Conservation (phyloP, 1,140 invertebrate species). For the Diorhabda sublineata region DNA sequence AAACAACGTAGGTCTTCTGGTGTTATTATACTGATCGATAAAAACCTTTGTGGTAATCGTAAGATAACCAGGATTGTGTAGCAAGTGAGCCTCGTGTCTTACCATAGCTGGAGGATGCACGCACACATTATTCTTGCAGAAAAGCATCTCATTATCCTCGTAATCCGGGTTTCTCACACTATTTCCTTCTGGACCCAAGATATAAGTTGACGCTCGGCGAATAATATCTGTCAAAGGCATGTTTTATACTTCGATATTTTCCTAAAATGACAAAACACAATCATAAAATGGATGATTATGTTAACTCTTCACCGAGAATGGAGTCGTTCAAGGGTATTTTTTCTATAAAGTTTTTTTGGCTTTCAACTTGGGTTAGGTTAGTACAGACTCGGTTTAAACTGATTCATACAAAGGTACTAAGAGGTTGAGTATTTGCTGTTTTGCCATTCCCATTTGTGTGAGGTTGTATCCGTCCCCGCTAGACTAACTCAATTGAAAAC, state of each 20-base stretch:
- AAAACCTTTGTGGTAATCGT: conserved; percentile 42
- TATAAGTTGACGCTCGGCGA: conserved; percentile 71
- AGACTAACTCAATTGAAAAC: too few relatives aligned
- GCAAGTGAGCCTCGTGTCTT: conserved; percentile 71
- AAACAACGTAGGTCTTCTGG: conserved; percentile 74
- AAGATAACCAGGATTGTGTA: conserved; percentile 75
- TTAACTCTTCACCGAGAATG: too few relatives aligned
- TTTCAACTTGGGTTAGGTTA: too few relatives aligned
- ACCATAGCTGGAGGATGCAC: conserved; percentile 85
- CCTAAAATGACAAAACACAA: not conserved
- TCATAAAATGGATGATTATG: not conserved
- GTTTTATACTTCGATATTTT: conserved; percentile 2
- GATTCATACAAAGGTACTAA: too few relatives aligned
- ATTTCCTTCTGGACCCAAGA: conserved; percentile 63
- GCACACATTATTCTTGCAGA: conserved; percentile 93
- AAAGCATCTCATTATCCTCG: conserved; percentile 78
- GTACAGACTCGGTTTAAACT: too few relatives aligned
- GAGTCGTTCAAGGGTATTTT: too few relatives aligned
- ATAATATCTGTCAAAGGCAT: conserved; percentile 75
- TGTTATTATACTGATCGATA: conserved; percentile 65
- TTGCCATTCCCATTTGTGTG: too few relatives aligned
- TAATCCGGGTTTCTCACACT: conserved; percentile 57
- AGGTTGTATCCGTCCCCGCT: too few relatives aligned
- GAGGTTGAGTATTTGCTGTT: too few relatives aligned
- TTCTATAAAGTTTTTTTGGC: too few relatives aligned